phyloP scores from a whole-genome alignment of 2,113 vertebrate species.

The Pampusana beccarii region DNA sequence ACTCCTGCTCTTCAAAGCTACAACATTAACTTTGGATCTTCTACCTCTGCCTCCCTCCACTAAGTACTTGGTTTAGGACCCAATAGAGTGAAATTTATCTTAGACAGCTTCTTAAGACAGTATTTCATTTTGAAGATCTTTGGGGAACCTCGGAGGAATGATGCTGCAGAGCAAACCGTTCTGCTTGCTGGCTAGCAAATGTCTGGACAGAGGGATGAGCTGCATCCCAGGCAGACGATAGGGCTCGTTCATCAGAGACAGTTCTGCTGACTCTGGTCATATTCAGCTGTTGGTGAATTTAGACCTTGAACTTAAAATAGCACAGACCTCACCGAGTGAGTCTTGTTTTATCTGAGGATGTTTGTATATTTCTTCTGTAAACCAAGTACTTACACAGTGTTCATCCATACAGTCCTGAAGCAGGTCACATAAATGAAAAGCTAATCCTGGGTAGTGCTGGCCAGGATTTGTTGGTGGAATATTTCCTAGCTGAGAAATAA shows the following conservation, averaged over 20 bases:
- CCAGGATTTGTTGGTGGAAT: background rate
- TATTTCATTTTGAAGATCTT: background rate
- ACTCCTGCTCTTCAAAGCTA: background rate
- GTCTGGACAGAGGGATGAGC: background rate
- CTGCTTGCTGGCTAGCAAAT: background rate
- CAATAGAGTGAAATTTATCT: background rate
- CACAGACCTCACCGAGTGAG: background rate
- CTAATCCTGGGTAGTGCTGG: background rate
- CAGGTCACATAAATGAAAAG: background rate
- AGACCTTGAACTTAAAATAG: background rate
- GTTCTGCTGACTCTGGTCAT: background rate
- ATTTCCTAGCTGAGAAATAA: background rate
- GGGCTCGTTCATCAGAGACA: background rate
- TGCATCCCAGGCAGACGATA: background rate
- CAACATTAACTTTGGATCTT: background rate
- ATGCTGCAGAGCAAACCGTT: accelerated
- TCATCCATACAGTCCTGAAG: background rate
- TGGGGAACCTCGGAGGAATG: background rate
- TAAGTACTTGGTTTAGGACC: background rate
- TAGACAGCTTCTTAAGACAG: background rate
- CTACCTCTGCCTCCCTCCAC: background rate
- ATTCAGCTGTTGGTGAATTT: background rate
- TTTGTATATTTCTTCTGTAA: background rate
- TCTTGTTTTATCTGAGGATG: background rate
- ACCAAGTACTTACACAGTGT: background rate